Base-by-base conservation (phyloP, 2,888 invertebrate species). In the Mystacides longicornis region DNA sequence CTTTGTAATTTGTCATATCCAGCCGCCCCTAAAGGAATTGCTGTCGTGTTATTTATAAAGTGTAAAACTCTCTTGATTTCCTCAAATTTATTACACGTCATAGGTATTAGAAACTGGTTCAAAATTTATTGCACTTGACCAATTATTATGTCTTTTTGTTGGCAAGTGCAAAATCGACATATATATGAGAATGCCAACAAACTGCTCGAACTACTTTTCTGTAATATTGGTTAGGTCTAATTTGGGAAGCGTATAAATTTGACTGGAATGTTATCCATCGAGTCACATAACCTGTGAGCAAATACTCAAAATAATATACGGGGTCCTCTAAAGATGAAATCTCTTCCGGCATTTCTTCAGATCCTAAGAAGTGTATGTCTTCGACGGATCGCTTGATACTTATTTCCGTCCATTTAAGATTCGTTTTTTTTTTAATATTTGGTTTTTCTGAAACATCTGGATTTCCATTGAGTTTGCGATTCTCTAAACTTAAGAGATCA, bases 1-100 rank as follows among this genome's bases (percentile, higher is more conserved):
- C 66, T 66, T 48, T 64, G 64, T 3, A 67, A 56, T 54, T 65
- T 65, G 42, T 67, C 65, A 53, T 64, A 59, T 2, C 62, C 63
- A 9, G 46, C 53, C 31, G 59, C 48, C 27, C 56, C 59, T 49
- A 21, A 43, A n/a, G 43, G 43, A 43, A 43, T 43, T 43, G 43
- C 43, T 43, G 43, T 43, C 4, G 43, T 43, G 43, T 43, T 43
- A 43, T 43, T 5, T 14, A 43, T 43, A 43, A 43, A 43, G 16
- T 43, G 49, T 18, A 23, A 23, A 23, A 23, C 22, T 47, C 27
- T 49, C 49, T 49, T 49, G 4, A 22, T 9, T 49, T 49, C 18
- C 16, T 43, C 43, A n/a, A 43, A 43, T 16, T 16, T 43, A 43
- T 43, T 43, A 43, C 43, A 43, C 4, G 43, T 43, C 43, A 43